Base-by-base conservation (phyloP, 2,797 vertebrate species). In the Coracias cyanogaster region DNA sequence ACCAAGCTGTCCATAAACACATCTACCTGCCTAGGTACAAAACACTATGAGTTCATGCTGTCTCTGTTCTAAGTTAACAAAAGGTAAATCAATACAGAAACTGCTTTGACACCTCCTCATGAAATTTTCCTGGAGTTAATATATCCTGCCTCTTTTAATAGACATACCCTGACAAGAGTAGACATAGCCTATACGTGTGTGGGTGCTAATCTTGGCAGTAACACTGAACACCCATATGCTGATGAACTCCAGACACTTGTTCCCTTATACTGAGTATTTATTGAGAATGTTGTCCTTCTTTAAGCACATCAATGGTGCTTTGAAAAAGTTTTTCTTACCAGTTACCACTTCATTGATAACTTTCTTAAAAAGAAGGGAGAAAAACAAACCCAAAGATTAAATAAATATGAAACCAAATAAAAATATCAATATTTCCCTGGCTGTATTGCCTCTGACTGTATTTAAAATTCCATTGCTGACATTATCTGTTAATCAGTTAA, bases 401-500 rank as follows among this genome's bases (percentile, higher is more conserved):
- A 95, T 90, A 94, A 93, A 89, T 72, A 76, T 48, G 39, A 92
- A 86, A 82, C 18, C 51, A 95, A 96, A 96, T 65, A 76, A 67
- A 86, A 94, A 60, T 45, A 93, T 57, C 26, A 66, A 58, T 51
- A 66, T 90, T 89, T 70, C 82, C 77, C 67, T 83, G 60, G 31
- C 79, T 94, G 57, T 13, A 22, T 78, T 95, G 79, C 92, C 73
- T 76, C 85, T 90, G 91, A 84, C 83, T 90, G 51, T 90, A 86
- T 91, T 97, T 96, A 89, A 95, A 94, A 96, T 97, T 96, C 94
- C 86, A 86, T 90, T 94, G 93, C 81, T 96, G 96, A 94, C 62
- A 58, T 95, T 94, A 96, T 96, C 95, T 85, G 73, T 82, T 95
- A 82, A 96, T 94, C 95, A 88, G 86, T 92, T 97, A 91, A 93